Evolutionary conservation across 92 coral and sea anemone species (phyloP), one percentile per base, ranked within the genome.

Genomic region (Zoanthus sansibaricus): DNA sequence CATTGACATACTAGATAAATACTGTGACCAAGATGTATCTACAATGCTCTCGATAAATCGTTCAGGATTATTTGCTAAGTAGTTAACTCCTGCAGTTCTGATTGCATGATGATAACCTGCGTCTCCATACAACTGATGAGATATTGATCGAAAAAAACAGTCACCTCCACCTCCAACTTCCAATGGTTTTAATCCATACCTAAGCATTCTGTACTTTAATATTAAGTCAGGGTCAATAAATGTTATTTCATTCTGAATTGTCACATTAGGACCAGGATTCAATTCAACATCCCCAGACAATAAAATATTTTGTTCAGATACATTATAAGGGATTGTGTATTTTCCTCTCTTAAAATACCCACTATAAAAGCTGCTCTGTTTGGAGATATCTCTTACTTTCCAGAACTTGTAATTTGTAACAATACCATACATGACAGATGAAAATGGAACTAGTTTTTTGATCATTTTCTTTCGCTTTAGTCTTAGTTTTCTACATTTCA

Each of bases 221-320:
- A 87, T 7, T 42, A 77, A 55, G 21, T 76, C 44, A 25, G 90
- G 52, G 15, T 64, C 78, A 48, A 3, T 47, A 77, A 32, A 21
- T 44, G 58, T 15, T 31, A 78, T 78, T 68, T 59, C 71, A 51
- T 42, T 77, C 10, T 69, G 64, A 67, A 67, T 8, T 33, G 76
- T 59, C 37, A 59, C 54, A 37, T 37, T 37, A 85, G 92, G 92
- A 51, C 92, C 92, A 86, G 92, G 92, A 51, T 86, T 89, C 68
- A 44, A 31, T 86, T 89, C 92, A 7, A 86, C 54, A 78, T 89
- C 90, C n/a, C 91, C 91, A 82, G 42, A 37, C 42, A 37, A 37
- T 37, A 37, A 37, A 37, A 37, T 37, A 37, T 37, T 37, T 37
- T 37, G 86, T 16, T 54, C 10, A 20, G 83, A 86, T 12, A 76